These are phyloP conservation scores for Crotalus tigris DNA, from an alignment of 2,113 vertebrate genomes.

Conservation along the genomic window DNA sequence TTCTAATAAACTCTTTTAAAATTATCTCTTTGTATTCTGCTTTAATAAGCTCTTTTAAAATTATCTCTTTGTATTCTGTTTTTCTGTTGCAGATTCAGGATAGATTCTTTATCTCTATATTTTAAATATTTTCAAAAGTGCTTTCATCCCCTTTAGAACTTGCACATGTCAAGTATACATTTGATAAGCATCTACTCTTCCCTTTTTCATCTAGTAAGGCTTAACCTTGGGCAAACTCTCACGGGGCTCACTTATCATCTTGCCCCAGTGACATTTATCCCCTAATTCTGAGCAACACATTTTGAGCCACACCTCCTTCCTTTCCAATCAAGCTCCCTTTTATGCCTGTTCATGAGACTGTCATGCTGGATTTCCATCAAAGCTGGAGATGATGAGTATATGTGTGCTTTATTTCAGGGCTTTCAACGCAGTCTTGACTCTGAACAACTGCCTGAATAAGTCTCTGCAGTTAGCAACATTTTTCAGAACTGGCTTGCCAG, in stretches of 20 bases:
- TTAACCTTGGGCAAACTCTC: not conserved
- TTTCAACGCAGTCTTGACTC: not conserved
- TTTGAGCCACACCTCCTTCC: not conserved
- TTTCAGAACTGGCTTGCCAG: not conserved
- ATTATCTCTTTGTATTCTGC: not conserved
- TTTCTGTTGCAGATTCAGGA: not conserved
- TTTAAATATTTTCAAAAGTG: not conserved
- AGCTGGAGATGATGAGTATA: not conserved
- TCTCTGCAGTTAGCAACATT: not conserved
- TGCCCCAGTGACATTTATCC: not conserved
- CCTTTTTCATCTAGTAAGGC: not conserved
- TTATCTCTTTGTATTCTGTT: not conserved
- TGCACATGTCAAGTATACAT: not conserved
- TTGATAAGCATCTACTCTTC: not conserved
- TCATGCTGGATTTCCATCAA: not conserved
- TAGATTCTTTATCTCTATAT: not conserved
- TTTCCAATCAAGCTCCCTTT: not conserved
- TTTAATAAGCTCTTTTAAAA: not conserved
- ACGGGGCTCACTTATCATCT: not conserved
- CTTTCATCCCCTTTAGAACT: not conserved
- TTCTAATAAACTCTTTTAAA: not conserved
- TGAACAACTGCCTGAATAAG: not conserved
- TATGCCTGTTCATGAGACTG: not conserved
- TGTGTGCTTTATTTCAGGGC: not conserved
- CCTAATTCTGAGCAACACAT: conserved; percentile 1